These are phyloP conservation scores for Lycaon pictus DNA, from an alignment of 2,113 vertebrate species.

Conservation along the genomic window DNA sequence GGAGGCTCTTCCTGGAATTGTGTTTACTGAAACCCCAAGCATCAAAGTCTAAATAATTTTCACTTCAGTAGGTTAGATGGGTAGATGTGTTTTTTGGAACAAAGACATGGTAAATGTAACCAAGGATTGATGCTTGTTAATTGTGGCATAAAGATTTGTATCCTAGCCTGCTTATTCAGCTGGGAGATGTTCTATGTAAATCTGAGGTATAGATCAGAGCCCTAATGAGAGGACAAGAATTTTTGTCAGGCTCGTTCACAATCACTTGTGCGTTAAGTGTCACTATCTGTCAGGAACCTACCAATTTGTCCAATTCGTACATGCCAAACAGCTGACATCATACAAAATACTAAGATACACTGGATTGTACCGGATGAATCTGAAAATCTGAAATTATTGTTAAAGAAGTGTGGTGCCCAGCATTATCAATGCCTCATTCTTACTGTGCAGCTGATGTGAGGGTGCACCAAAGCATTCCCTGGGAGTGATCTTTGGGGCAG, in stretches of 20 bases:
- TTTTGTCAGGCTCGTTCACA: constrained; percentile 66
- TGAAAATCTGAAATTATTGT: constrained; percentile 48
- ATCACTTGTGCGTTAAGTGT: constrained; percentile 74
- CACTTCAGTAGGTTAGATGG: not conserved
- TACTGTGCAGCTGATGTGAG: not conserved
- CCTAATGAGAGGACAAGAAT: not conserved
- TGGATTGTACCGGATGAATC: constrained; percentile 73
- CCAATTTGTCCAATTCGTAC: constrained; percentile 79
- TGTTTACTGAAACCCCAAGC: not conserved
- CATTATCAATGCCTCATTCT: not conserved
- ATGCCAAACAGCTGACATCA: constrained; percentile 71
- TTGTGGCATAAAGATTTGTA: not conserved
- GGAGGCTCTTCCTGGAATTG: not conserved
- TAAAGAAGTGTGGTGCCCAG: not conserved
- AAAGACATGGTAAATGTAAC: not conserved
- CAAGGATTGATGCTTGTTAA: constrained; percentile 41
- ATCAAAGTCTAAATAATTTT: not conserved
- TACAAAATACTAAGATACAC: constrained; percentile 77
- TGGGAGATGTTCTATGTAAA: constrained; percentile 41
- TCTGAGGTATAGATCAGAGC: constrained; percentile 53
- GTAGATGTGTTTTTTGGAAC: not conserved
- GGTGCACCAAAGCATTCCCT: not conserved
- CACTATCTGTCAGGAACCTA: constrained; percentile 75
- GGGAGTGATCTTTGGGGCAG: not conserved
- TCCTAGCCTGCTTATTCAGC: constrained; percentile 46